Conservation (phyloP, 2,888 invertebrate genomes). For the Cerceris ruficornis region DNA sequence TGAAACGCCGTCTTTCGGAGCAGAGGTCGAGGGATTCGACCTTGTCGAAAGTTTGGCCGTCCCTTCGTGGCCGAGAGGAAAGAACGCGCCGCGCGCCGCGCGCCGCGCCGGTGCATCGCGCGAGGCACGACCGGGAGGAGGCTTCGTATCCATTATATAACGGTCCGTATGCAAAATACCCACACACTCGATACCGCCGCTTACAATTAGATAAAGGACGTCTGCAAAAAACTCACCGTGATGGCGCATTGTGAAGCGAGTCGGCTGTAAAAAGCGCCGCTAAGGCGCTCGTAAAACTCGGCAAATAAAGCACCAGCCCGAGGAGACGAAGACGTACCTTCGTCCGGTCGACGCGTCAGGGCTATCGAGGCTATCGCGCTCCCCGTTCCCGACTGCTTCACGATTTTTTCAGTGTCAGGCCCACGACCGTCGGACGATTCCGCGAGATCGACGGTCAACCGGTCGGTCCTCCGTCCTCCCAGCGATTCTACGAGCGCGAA, state of each 20-base stretch:
- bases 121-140: slow-evolving; percentile 32
- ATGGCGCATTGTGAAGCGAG: slow-evolving; percentile 66
- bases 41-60: too few species aligned
- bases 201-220: slow-evolving; percentile 64
- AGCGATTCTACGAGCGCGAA: not conserved
- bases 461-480: not conserved
- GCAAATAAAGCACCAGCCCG: slow-evolving; percentile 56
- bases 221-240: slow-evolving; percentile 65
- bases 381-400: not conserved
- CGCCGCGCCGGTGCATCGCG: slow-evolving; percentile 30
- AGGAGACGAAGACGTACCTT: slow-evolving; percentile 48
- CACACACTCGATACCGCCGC: slow-evolving; percentile 66
- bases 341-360: slow-evolving; percentile 25
- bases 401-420: not conserved
- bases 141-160: slow-evolving; percentile 61
- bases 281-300: slow-evolving; percentile 67
- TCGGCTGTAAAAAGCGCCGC: slow-evolving; percentile 67
- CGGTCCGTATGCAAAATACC: slow-evolving; percentile 70
- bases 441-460: too few species aligned
- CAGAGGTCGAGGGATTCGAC: too few species aligned
- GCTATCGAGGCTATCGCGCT: not conserved
- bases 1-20: too few species aligned
- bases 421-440: not conserved
- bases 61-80: not conserved
- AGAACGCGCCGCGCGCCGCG: slow-evolving; percentile 4